These are phyloP conservation scores for Anolis carolinensis DNA, from an alignment of 2,113 vertebrate genomes.

Conservation along the genomic window DNA sequence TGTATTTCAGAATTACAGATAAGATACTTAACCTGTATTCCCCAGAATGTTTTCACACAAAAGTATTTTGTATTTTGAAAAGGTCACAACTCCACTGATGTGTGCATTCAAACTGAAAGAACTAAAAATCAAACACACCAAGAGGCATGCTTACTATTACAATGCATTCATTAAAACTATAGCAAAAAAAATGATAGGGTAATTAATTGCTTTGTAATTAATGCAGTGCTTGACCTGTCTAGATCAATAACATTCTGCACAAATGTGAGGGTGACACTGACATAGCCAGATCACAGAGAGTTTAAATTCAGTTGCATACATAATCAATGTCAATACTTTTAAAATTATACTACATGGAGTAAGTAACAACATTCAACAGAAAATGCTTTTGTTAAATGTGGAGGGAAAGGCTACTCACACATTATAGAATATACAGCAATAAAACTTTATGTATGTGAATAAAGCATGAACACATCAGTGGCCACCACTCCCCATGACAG, in stretches of 20 bases:
- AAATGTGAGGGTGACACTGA: rapidly evolving
- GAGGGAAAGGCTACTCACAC: background rate
- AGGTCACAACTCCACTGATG: background rate
- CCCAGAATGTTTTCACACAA: background rate
- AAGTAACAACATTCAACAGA: background rate
- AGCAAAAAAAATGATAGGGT: background rate
- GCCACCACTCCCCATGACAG: no score
- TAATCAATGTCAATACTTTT: background rate
- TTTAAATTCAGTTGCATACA: background rate
- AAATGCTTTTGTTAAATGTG: background rate
- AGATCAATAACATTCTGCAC: background rate
- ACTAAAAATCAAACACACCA: background rate
- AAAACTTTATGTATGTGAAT: background rate
- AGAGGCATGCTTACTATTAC: background rate
- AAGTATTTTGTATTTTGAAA: background rate
- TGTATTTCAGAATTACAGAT: no score
- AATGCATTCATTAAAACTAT: background rate
- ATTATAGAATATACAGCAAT: background rate
- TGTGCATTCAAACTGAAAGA: background rate
- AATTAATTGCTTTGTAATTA: slow-evolving; percentile 33
- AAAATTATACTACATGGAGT: rapidly evolving
- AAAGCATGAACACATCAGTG: background rate
- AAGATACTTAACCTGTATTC: background rate
- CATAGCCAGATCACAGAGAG: background rate
- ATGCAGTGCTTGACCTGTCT: slow-evolving; percentile 22